A percentile compares a stretch with the other conserved stretches of the same genome.
These are phyloP conservation scores for Lottia scabra DNA, from an alignment of 2,888 invertebrate species.

Conservation along the genomic window DNA sequence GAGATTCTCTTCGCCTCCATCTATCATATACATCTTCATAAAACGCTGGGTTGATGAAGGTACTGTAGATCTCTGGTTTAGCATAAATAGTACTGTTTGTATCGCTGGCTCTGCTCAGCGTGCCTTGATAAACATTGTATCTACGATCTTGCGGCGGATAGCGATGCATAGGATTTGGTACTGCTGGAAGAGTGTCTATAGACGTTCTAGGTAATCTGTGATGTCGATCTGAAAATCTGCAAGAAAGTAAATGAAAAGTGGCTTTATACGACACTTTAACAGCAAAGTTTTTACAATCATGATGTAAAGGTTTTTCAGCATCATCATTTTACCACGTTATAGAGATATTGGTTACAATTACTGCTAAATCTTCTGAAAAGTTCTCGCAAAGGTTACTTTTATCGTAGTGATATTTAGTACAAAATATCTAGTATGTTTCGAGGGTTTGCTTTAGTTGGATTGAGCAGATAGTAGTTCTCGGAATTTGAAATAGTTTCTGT, in stretches of 20 bases:
- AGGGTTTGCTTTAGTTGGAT: no score
- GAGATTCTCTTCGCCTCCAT: constrained; percentile 16
- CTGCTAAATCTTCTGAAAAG: no score
- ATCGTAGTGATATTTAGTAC: no score
- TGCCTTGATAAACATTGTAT: not conserved
- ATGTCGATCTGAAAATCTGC: not conserved
- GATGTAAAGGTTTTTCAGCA: no score
- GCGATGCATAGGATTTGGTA: not conserved
- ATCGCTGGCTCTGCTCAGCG: not conserved
- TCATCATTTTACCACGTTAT: no score
- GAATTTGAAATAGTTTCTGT: no score
- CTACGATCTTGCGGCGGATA: not conserved
- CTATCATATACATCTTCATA: constrained; percentile 28
- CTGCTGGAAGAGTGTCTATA: not conserved
- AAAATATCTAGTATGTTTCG: no score
- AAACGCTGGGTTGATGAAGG: constrained; percentile 28
- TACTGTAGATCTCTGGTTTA: constrained; percentile 27
- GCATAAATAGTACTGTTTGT: constrained; percentile 12
- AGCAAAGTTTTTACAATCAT: no score
- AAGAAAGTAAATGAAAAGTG: not conserved
- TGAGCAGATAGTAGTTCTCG: no score
- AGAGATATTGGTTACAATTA: no score
- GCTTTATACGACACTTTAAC: no score
- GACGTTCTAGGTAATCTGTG: not conserved
- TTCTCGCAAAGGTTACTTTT: no score